Evolutionary conservation across 2,797 vertebrate genomes (phyloP).

Genomic region (Nyctibius grandis): DNA sequence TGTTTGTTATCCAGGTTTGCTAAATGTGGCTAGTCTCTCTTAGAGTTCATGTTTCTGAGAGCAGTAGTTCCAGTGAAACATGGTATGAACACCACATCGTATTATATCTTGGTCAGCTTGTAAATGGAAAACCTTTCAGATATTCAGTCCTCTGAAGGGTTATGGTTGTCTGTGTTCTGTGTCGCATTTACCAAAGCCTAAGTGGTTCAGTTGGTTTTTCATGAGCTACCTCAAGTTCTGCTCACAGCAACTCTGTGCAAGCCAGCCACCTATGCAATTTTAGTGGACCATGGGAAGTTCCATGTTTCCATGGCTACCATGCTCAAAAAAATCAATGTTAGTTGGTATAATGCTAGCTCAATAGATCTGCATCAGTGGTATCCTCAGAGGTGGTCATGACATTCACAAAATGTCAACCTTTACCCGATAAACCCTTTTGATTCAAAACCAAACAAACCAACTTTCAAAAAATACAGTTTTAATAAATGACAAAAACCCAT

Average conservation of each 20-base stretch:
- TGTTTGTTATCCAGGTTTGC: background rate
- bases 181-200: background rate
- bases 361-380: background rate
- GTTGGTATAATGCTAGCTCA: background rate
- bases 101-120: background rate
- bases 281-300: background rate
- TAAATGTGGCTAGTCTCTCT: background rate
- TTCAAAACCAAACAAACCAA: background rate
- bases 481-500: background rate
- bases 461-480: background rate
- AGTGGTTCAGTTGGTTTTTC: background rate
- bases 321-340: background rate
- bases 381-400: background rate
- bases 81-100: background rate
- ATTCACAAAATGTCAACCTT: slow-evolving; percentile 21
- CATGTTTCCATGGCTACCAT: background rate
- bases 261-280: background rate
- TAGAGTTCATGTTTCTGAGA: background rate
- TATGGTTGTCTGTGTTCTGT: background rate
- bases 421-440: background rate
- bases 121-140: background rate
- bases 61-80: background rate
- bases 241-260: background rate
- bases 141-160: background rate
- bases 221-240: background rate